Conservation (phyloP, 1,140 invertebrate species). For the Oppia nitens region DNA sequence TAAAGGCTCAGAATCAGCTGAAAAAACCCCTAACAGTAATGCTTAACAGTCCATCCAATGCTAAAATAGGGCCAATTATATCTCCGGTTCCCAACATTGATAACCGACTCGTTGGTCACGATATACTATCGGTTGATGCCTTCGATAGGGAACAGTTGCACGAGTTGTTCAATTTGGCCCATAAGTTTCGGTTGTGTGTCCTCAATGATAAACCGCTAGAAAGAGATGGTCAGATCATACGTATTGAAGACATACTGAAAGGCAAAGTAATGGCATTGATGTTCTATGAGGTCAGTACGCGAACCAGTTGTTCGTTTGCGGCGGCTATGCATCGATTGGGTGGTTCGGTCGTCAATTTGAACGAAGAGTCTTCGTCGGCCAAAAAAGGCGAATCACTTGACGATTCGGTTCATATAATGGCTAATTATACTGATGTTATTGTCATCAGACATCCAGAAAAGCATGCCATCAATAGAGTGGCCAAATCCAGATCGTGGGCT, state of each 20-base stretch:
- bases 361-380: slow-evolving; percentile 72
- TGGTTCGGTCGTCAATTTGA: slow-evolving; percentile 72
- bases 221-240: slow-evolving; percentile 23
- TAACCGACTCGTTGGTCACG: slow-evolving; percentile 44
- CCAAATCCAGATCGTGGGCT: slow-evolving; percentile 51
- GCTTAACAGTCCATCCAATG: not conserved
- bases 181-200: slow-evolving; percentile 60
- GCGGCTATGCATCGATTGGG: slow-evolving; percentile 90
- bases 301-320: slow-evolving; percentile 87
- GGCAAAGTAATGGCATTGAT: slow-evolving; percentile 89
- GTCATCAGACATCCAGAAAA: slow-evolving; percentile 83
- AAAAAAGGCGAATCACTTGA: slow-evolving; percentile 93
- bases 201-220: slow-evolving; percentile 50
- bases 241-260: slow-evolving; percentile 17
- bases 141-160: slow-evolving; percentile 75
- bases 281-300: slow-evolving; percentile 93
- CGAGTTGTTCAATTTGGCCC: slow-evolving; percentile 83
- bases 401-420: slow-evolving; percentile 37
- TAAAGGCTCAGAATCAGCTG: not conserved
- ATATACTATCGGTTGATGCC: slow-evolving; percentile 63
- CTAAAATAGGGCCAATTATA: not conserved
- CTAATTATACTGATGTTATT: slow-evolving; percentile 54
- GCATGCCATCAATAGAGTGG: slow-evolving; percentile 66
- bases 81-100: not conserved
- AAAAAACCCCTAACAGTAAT: not conserved